Evolutionary conservation across 1,140 invertebrate species (phyloP).

Genomic region (Sinonovacula constricta): DNA sequence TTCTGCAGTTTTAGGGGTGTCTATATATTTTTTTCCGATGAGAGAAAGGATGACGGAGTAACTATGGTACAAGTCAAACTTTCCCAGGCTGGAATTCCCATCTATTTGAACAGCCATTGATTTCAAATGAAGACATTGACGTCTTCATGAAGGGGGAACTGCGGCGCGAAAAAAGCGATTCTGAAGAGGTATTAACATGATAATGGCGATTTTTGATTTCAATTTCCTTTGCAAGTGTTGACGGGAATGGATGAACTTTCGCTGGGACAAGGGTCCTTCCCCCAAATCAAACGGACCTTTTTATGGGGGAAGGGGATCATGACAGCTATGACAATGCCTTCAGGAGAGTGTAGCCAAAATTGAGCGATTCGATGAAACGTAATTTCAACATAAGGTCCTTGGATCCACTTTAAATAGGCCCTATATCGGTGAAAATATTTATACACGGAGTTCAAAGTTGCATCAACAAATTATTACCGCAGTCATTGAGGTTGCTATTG

Average conservation of each 20-base stretch:
- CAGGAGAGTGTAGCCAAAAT: background rate
- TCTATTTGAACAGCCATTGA: background rate
- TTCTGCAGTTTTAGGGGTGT: too few species aligned
- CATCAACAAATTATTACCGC: background rate
- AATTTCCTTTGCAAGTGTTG: conserved; percentile 37
- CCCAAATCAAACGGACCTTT: background rate
- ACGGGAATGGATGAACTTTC: background rate
- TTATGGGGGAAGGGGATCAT: background rate
- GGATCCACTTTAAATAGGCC: background rate
- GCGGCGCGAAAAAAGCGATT: conserved; percentile 21
- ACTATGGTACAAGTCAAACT: background rate
- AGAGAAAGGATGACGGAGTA: too few species aligned
- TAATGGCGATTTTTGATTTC: conserved; percentile 44
- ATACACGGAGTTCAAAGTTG: background rate
- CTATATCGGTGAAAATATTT: too few species aligned
- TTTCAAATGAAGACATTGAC: background rate
- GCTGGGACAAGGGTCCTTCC: background rate
- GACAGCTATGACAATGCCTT: background rate
- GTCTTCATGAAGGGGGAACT: conserved; percentile 14
- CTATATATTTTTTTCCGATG: too few species aligned
- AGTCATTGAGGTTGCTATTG: too few species aligned
- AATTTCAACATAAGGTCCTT: background rate
- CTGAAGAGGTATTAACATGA: conserved; percentile 51
- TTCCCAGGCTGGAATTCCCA: background rate
- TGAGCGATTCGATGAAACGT: background rate